A percentile compares a stretch with the other conserved stretches of the same genome.
Conservation (phyloP, 1,140 invertebrate species). For the Holcopasites calliopsidis region DNA sequence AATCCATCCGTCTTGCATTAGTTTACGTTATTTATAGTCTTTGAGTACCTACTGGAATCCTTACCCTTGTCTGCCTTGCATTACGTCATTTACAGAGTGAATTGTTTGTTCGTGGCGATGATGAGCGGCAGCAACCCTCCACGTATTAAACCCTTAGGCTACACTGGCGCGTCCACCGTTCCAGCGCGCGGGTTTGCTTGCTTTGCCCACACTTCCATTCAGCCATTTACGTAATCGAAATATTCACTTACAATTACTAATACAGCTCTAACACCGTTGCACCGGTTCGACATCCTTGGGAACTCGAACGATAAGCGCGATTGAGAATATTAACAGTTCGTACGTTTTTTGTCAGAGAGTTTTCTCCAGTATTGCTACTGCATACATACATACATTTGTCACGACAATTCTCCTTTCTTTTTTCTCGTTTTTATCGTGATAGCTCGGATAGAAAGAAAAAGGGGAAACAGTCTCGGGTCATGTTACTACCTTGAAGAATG, state of each 20-base stretch:
- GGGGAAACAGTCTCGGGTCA: neutral
- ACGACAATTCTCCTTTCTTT: no score
- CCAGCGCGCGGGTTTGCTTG: no score
- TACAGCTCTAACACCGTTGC: slow-evolving; percentile 39
- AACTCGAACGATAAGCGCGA: neutral
- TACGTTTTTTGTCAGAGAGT: neutral
- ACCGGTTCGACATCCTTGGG: neutral
- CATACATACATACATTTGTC: neutral
- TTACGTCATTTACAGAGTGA: no score
- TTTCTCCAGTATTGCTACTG: neutral
- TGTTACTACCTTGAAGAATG: neutral
- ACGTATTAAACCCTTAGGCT: no score
- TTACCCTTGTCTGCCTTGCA: no score
- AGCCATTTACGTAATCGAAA: slow-evolving; percentile 44
- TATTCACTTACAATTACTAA: slow-evolving; percentile 38
- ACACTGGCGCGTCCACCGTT: no score
- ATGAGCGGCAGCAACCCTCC: no score
- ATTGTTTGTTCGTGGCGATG: no score
- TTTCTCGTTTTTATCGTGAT: neutral
- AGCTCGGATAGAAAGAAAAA: neutral
- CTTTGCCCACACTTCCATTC: no score
- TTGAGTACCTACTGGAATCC: no score
- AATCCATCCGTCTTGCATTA: no score
- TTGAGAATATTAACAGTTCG: neutral
- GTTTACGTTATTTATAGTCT: no score